Evolutionary conservation across 2,888 invertebrate species (phyloP), one percentile per base, ranked within the genome.

Genomic region (Protophormia terraenovae): DNA sequence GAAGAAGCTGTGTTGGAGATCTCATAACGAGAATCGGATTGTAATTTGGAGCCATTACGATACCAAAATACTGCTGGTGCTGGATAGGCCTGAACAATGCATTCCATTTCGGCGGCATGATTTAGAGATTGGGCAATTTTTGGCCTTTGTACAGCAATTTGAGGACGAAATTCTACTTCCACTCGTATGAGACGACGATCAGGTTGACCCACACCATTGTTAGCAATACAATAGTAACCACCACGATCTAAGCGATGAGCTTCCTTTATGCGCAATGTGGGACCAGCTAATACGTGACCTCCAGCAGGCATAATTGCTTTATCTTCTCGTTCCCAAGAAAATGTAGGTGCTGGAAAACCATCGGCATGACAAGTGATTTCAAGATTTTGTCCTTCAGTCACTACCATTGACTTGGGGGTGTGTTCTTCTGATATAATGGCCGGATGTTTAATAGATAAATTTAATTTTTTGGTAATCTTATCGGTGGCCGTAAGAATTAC

Each of bases 321-420:
- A 60, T 95, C 95, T 92, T 94, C 94, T 58, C 94, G 94, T 83
- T 94, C 94, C 96, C 96, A 96, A 0, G 94, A 93, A 16, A 95
- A 93, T 71, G 94, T 94, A 0, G 97, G 97, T 88, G 95, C 94
- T 0, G 97, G 97, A 90, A 96, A 97, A 0, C 97, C 97, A 87
- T 95, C 95, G 0, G 96, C 96, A 67, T 94, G 94, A 89, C 97
- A 97, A 85, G 95, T 94, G 0, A 96, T 87, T 87, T 92, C 91
- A 8, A 91, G 87, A 19, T 90, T 89, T 55, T 91, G 89, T 0
- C 92, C 92, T 87, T 92, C 92, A 0, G 89, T 89, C 5, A 92
- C 91, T 4, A 89, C 86, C 1, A 89, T 88, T 60, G 89, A 88
- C 73, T 90, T 90, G 3, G 90, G 89, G 8, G 92, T 91, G 8